Conservation (phyloP, 2,888 invertebrate genomes). For the Pollenia amentaria region DNA sequence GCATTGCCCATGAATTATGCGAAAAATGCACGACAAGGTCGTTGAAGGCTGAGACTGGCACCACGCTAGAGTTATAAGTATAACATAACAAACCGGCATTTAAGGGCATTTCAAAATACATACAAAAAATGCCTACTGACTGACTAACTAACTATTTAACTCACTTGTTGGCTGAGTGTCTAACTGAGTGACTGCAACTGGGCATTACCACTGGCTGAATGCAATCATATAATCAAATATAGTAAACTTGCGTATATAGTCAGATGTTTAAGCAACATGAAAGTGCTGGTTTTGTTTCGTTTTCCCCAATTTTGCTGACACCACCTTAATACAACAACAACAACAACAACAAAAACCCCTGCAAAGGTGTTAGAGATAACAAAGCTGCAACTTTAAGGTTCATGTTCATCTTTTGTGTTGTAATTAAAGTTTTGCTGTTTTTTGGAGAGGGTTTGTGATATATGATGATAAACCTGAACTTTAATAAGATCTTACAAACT, state of each 20-base stretch:
- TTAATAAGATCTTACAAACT: not conserved
- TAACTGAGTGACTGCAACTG: slow-evolving; percentile 46
- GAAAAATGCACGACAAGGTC: slow-evolving; percentile 81
- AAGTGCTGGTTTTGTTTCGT: slow-evolving; percentile 13
- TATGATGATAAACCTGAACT: slow-evolving; percentile 37
- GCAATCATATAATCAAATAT: slow-evolving; percentile 70
- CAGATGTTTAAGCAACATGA: not conserved
- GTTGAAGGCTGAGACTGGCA: slow-evolving; percentile 77
- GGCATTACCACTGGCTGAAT: slow-evolving; percentile 64
- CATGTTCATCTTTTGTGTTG: slow-evolving; percentile 1
- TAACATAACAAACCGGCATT: slow-evolving; percentile 71
- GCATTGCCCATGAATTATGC: slow-evolving; percentile 80
- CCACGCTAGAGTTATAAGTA: slow-evolving; percentile 63
- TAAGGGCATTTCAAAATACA: slow-evolving; percentile 58
- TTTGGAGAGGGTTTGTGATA: not conserved
- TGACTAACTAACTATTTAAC: not conserved
- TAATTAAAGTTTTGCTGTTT: slow-evolving; percentile 32
- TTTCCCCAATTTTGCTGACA: slow-evolving; percentile 2
- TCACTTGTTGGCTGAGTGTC: not conserved
- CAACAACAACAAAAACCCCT: slow-evolving; percentile 3
- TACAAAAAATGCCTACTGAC: slow-evolving; percentile 32
- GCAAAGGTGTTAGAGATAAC: slow-evolving; percentile 55
- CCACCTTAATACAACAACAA: not conserved
- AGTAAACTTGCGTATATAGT: not conserved
- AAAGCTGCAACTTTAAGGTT: slow-evolving; percentile 6